Conservation (phyloP, 2,797 vertebrate genomes). For the Gobionotothen gibberifrons region DNA sequence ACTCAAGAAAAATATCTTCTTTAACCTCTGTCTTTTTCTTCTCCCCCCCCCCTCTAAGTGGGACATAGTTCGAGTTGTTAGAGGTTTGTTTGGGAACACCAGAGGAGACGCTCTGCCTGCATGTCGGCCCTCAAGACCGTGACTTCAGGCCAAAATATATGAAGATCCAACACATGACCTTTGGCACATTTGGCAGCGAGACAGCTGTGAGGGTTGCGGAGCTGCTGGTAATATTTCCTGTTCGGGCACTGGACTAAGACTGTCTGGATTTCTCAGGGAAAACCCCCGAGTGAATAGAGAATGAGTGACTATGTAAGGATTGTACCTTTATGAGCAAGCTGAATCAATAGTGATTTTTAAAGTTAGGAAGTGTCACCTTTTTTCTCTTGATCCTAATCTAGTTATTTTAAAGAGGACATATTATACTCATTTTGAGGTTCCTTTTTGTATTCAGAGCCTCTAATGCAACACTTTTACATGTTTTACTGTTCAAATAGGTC, state of each 20-base stretch:
- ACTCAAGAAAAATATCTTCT: too few relatives aligned
- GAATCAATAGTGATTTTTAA: neutral
- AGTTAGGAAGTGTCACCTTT: too few relatives aligned
- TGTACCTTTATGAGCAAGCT: too few relatives aligned
- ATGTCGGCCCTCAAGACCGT: neutral
- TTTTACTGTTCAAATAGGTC: too few relatives aligned
- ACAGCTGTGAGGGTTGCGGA: constrained; percentile 7
- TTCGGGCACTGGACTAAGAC: neutral
- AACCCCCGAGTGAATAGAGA: neutral
- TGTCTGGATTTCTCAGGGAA: neutral
- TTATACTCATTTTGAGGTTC: too few relatives aligned
- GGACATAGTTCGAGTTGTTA: constrained; percentile 48
- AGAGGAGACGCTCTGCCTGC: constrained; percentile 37
- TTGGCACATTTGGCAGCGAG: constrained; percentile 45
- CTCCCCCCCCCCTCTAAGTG: constrained; percentile 24
- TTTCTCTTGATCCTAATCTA: too few relatives aligned
- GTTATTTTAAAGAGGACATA: too few relatives aligned
- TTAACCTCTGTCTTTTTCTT: neutral
- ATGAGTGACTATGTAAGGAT: neutral
- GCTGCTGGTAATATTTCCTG: constrained; percentile 6
- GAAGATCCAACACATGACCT: constrained; percentile 40
- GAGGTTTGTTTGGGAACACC: constrained; percentile 68
- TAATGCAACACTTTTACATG: too few relatives aligned
- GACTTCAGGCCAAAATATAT: constrained; percentile 50
- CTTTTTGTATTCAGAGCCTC: too few relatives aligned